A percentile compares a stretch with the other conserved stretches of the same genome.
phyloP scores from a whole-genome alignment of 2,888 invertebrate species.

The Yponomeuta malinellus region DNA sequence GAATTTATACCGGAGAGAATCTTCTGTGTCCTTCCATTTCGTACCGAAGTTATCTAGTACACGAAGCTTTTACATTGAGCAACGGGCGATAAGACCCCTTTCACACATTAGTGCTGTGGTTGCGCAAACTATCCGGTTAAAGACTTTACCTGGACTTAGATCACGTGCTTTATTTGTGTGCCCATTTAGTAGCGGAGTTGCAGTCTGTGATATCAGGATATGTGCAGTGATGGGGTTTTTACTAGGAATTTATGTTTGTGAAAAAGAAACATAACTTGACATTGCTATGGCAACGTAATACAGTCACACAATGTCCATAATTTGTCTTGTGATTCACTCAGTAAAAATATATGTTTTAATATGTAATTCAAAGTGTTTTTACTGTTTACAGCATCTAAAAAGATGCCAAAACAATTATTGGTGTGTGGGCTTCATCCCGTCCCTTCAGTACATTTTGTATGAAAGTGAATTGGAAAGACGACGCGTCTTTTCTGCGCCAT shows the following conservation, averaged over 20 bases:
- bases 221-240: not conserved
- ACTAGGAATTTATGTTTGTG: not conserved
- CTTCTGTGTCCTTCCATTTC: not conserved
- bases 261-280: too few relatives aligned
- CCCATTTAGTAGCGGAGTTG: not conserved
- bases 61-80: not conserved
- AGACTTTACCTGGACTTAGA: not conserved
- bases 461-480: too few relatives aligned
- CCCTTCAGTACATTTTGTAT: too few relatives aligned
- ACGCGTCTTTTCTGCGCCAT: too few relatives aligned
- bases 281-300: too few relatives aligned
- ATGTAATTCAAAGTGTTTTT: too few relatives aligned
- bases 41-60: not conserved
- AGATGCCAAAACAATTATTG: too few relatives aligned
- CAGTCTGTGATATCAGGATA: not conserved
- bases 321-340: too few relatives aligned
- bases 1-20: not conserved
- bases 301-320: too few relatives aligned
- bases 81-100: not conserved
- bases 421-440: too few relatives aligned
- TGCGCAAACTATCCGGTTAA: not conserved
- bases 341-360: too few relatives aligned
- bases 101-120: not conserved
- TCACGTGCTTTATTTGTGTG: constrained; percentile 1
- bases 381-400: too few relatives aligned